Evolutionary conservation across 2,888 invertebrate genomes (phyloP).

Genomic region (Apamea crenata): DNA sequence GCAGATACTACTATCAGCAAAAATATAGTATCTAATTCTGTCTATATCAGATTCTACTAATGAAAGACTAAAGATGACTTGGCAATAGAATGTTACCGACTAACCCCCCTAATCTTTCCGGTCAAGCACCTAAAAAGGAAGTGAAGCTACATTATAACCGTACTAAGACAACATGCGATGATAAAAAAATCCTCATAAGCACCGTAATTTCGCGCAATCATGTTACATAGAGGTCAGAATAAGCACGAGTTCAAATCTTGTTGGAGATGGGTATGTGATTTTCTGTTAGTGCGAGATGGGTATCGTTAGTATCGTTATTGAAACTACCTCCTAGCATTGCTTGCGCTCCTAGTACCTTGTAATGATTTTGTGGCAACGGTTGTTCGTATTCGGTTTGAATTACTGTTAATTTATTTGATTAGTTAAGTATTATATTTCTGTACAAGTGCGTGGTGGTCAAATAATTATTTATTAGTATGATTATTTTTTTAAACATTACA

Average conservation of each 20-base stretch:
- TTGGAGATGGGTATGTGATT: conserved; percentile 55
- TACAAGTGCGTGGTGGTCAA: background rate
- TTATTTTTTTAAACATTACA: background rate
- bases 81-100: background rate
- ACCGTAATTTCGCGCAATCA: conserved; percentile 68
- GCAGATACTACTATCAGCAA: background rate
- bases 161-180: conserved; percentile 48
- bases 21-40: too few relatives aligned
- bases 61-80: background rate
- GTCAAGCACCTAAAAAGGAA: conserved; percentile 65
- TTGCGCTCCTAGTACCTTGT: conserved; percentile 38
- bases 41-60: background rate
- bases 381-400: conserved; percentile 52
- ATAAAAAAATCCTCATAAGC: conserved; percentile 62
- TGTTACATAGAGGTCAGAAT: conserved; percentile 64
- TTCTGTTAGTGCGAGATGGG: conserved; percentile 49
- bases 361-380: conserved; percentile 47
- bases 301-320: conserved; percentile 53
- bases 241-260: conserved; percentile 51
- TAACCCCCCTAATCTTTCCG: conserved; percentile 24
- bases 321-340: conserved; percentile 39
- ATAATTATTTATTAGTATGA: background rate
- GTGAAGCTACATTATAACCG: conserved; percentile 67
- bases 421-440: background rate
- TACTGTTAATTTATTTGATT: conserved; percentile 23